Evolutionary conservation across 2,797 vertebrate genomes (phyloP).

Genomic region (Garrulus glandarius): DNA sequence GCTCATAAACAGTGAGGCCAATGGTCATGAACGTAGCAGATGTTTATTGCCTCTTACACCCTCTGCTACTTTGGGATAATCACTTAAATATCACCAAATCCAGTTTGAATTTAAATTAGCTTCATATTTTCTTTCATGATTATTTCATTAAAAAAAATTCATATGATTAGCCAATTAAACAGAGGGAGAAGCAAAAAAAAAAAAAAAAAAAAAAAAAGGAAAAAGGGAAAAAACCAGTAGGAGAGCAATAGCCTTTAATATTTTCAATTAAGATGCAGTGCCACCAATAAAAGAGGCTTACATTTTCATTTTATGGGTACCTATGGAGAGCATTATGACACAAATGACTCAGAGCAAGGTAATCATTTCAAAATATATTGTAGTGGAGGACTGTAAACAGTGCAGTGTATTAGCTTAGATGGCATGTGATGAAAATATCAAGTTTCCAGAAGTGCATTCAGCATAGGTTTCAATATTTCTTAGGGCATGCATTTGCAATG

Average conservation of each 20-base stretch:
- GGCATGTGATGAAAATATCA: constrained; percentile 77
- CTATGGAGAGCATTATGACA: constrained; percentile 80
- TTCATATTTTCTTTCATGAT: constrained; percentile 75
- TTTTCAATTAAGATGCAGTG: constrained; percentile 82
- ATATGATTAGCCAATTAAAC: constrained; percentile 77
- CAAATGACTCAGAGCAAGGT: constrained; percentile 80
- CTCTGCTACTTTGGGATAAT: constrained; percentile 76
- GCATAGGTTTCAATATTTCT: constrained; percentile 69
- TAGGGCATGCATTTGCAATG: constrained; percentile 19
- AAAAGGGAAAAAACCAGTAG: constrained; percentile 8
- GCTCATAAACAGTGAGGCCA: constrained; percentile 72
- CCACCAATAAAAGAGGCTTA: constrained; percentile 79
- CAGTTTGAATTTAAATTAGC: constrained; percentile 77
- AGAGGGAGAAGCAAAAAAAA: neutral
- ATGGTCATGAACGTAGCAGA: constrained; percentile 73
- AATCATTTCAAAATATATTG: constrained; percentile 80
- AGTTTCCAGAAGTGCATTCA: constrained; percentile 62
- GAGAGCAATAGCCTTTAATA: constrained; percentile 78
- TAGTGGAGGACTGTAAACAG: constrained; percentile 76
- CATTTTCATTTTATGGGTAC: constrained; percentile 80
- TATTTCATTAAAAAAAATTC: constrained; percentile 73
- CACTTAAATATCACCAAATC: constrained; percentile 74
- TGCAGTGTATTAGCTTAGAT: constrained; percentile 70
- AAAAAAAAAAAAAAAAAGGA: neutral
- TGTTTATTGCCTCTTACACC: constrained; percentile 71